A percentile compares a stretch with the other conserved stretches of the same genome.
Evolutionary conservation across 2,797 vertebrate genomes (phyloP).

Genomic region (Ciconia nigra): DNA sequence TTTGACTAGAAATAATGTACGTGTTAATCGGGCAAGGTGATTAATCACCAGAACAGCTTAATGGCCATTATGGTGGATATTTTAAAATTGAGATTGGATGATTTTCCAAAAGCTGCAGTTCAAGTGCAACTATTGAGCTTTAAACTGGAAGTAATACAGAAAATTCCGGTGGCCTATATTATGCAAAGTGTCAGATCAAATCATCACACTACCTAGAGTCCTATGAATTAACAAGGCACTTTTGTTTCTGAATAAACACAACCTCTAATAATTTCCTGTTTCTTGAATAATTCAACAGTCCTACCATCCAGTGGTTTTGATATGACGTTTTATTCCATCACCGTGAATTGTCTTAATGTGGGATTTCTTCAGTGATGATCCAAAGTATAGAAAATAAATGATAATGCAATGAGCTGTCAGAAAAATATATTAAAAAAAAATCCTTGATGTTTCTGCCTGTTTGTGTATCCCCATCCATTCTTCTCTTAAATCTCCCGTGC

Average conservation of each 20-base stretch:
- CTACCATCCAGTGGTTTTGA: neutral
- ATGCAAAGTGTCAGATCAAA: slow-evolving; percentile 34
- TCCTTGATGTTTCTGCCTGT: neutral
- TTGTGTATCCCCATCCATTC: neutral
- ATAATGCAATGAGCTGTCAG: neutral
- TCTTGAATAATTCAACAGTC: slow-evolving; percentile 10
- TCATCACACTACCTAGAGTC: neutral
- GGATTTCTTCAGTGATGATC: neutral
- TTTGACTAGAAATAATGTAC: slow-evolving; percentile 14
- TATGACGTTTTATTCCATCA: neutral
- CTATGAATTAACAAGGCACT: slow-evolving; percentile 16
- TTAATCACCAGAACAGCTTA: slow-evolving; percentile 37
- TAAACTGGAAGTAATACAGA: slow-evolving; percentile 36
- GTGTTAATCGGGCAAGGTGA: slow-evolving; percentile 3
- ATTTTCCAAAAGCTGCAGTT: slow-evolving; percentile 26
- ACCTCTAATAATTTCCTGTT: slow-evolving; percentile 14
- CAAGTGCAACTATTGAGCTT: slow-evolving; percentile 27
- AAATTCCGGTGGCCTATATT: neutral
- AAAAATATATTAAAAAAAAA: neutral
- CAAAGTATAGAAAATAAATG: neutral
- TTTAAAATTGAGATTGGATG: neutral
- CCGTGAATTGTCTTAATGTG: neutral
- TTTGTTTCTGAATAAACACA: slow-evolving; percentile 29
- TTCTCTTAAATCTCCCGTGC: neutral
- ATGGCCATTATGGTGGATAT: neutral